Evolutionary conservation across 2,113 vertebrate species (phyloP), one percentile per base, ranked within the genome.

Genomic region (Ciconia boyciana): DNA sequence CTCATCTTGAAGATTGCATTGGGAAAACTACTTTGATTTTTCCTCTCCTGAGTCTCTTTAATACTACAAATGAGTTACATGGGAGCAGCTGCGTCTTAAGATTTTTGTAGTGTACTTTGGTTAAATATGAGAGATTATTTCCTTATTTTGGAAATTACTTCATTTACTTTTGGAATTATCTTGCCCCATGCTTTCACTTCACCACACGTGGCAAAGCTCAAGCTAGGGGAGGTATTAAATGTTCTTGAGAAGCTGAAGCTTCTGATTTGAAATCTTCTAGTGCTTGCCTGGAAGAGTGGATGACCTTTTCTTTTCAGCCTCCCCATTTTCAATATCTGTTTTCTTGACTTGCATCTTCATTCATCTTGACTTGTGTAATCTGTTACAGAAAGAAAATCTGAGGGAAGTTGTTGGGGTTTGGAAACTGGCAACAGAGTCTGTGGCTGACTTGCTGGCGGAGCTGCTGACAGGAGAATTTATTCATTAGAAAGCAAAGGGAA

Each of bases 311-410:
- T 55, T 87, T 78, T 81, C 21, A 65, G 44, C n/a, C 12, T 95
- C 11, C 39, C 26, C 2, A 0, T 71, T 66, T 55, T 60, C 39
- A 76, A 0, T 28, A 18, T 46, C 24, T 62, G 3, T 61, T 84
- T 31, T 49, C n/a, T 79, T 49, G 28, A 51, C 25, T 76, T 2
- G 2, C 28, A 26, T 82, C 44, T 70, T 92, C 65, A 12, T 92
- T 90, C 48, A 86, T 46, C 24, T n/a, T 65, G 31, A 68, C 21
- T 62, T 46, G 11, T 74, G 26, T 91, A 5, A 81, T 96, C 80
- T 90, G 62, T 97, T 95, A 49, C 95, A 97, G 98, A 95, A 95
- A 89, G 95, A 97, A 97, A 95, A 93, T 69, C 57, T 72, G 46
- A n/a, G 60, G 81, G 81, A 88, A 89, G 43, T 80, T 84, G 58